Evolutionary conservation across 2,113 vertebrate species (phyloP).

Genomic region (Pionites leucogaster): DNA sequence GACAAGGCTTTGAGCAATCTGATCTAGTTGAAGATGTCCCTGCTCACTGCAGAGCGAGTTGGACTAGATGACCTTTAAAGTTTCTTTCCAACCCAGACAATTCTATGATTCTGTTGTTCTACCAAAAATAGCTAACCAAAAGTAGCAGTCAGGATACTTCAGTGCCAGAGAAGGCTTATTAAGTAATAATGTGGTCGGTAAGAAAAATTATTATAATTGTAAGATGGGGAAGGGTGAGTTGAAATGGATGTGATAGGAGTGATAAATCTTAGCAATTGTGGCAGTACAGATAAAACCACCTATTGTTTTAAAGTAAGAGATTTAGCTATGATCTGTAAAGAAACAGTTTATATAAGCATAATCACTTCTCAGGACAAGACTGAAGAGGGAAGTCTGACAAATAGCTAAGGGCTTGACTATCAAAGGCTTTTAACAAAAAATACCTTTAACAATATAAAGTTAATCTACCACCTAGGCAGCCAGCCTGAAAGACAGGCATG

Average conservation of each 20-base stretch:
- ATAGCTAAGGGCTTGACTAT: constrained; percentile 4
- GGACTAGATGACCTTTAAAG: neutral
- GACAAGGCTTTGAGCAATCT: neutral
- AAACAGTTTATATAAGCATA: neutral
- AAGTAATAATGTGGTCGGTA: neutral
- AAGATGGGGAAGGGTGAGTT: neutral
- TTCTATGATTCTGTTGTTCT: neutral
- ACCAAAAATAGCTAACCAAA: neutral
- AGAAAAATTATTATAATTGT: neutral
- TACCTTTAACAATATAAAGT: constrained; percentile 5
- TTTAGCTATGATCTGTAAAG: neutral
- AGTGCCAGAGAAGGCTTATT: neutral
- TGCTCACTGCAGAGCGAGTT: neutral
- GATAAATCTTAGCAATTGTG: neutral
- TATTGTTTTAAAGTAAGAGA: neutral
- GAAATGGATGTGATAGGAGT: neutral
- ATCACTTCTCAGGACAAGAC: neutral
- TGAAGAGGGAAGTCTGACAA: constrained; percentile 12
- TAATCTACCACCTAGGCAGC: neutral
- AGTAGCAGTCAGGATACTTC: neutral
- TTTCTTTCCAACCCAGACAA: neutral
- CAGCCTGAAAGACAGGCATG: neutral
- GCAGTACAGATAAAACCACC: neutral
- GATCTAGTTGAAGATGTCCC: neutral
- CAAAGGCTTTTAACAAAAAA: constrained; percentile 41